phyloP scores from a whole-genome alignment of 2,888 invertebrate genomes.

The Coleophora flavipennella region DNA sequence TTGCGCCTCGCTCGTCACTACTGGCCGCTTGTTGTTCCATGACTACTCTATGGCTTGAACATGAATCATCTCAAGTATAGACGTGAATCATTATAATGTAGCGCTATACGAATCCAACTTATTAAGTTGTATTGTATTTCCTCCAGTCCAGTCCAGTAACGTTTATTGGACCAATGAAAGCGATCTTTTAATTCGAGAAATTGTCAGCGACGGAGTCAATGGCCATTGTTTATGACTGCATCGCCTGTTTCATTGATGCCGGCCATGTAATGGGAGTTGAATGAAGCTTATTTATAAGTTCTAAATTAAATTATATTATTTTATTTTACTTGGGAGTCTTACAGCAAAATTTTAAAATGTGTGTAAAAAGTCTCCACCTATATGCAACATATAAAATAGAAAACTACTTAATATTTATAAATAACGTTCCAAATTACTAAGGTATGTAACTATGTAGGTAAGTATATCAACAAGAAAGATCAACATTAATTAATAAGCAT shows the following conservation, averaged over 20 bases:
- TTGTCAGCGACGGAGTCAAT: slow-evolving; percentile 31
- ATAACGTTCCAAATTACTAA: too few relatives aligned
- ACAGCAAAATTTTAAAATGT: too few relatives aligned
- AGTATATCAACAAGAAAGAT: too few relatives aligned
- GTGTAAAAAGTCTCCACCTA: too few relatives aligned
- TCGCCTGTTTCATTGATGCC: slow-evolving; percentile 26
- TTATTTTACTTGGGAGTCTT: too few relatives aligned
- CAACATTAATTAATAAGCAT: too few relatives aligned
- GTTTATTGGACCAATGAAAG: slow-evolving; percentile 25
- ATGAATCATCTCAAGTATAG: slow-evolving; percentile 61
- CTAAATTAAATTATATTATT: too few relatives aligned
- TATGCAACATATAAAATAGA: too few relatives aligned
- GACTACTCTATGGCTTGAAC: slow-evolving; percentile 49
- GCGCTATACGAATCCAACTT: slow-evolving; percentile 22
- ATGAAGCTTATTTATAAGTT: slow-evolving; percentile 3
- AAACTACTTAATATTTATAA: too few relatives aligned
- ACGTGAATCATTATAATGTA: slow-evolving; percentile 50
- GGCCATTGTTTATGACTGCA: slow-evolving; percentile 33
- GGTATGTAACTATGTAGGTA: too few relatives aligned
- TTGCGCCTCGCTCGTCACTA: slow-evolving; percentile 47
- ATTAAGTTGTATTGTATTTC: slow-evolving; percentile 31
- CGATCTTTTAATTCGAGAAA: slow-evolving; percentile 43
- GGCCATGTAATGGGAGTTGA: slow-evolving; percentile 11
- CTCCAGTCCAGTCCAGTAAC: slow-evolving; percentile 4
- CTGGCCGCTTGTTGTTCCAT: slow-evolving; percentile 52